Percentiles rank a stretch among this genome's conserved stretches.
Conservation (phyloP, 2,113 vertebrate genomes). For the Sorex araneus region DNA sequence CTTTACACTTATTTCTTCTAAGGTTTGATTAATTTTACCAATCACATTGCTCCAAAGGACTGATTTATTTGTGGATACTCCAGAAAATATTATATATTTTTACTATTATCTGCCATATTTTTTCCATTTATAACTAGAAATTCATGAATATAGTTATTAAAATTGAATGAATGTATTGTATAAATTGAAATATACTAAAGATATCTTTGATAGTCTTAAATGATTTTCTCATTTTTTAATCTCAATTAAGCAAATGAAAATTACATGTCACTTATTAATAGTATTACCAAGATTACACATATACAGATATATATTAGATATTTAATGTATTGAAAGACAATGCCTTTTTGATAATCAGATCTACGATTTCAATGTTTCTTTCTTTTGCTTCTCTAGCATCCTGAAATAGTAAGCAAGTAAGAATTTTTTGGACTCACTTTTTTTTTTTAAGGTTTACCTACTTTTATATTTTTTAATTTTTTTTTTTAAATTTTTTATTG, state of each 20-base stretch:
- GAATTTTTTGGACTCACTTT: slow-evolving; percentile 12
- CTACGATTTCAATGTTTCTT: not conserved
- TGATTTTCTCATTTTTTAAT: too few species aligned
- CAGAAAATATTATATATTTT: not conserved
- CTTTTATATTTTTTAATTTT: too few species aligned
- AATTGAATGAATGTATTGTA: not conserved
- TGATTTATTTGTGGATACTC: not conserved
- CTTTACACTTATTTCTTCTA: not conserved
- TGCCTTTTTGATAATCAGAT: not conserved
- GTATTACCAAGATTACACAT: too few species aligned
- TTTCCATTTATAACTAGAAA: not conserved
- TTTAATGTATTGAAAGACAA: slow-evolving; percentile 1
- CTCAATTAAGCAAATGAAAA: too few species aligned
- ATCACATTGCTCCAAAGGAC: not conserved
- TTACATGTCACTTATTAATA: too few species aligned
- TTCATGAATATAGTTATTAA: not conserved
- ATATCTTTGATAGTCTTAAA: not conserved
- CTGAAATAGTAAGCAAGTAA: slow-evolving; percentile 10
- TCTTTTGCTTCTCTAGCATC: not conserved
- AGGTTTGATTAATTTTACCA: slow-evolving; percentile 9
- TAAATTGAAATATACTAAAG: not conserved
- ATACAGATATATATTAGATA: too few species aligned
- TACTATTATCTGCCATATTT: not conserved
- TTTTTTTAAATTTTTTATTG: too few species aligned
- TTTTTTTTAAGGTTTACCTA: too few species aligned